These are phyloP conservation scores for Ceratitis capitata DNA, from an alignment of 1,140 invertebrate genomes.

Conservation along the genomic window DNA sequence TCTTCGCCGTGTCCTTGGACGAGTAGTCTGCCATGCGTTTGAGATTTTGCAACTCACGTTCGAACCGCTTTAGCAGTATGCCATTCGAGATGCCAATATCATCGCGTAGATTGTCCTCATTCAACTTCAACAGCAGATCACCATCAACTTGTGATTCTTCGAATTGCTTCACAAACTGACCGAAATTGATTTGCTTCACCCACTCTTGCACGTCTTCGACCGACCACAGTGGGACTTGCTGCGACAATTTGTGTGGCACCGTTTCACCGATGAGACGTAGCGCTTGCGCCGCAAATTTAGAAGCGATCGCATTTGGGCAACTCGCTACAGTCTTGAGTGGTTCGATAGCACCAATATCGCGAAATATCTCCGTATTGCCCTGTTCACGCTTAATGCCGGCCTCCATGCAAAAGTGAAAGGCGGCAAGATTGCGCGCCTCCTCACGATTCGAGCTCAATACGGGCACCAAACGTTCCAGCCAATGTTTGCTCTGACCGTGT, in stretches of 20 bases:
- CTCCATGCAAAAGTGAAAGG: conserved; percentile 99
- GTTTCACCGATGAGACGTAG: conserved; percentile 95
- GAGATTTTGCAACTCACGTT: conserved; percentile 91
- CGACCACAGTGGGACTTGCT: conserved; percentile 98
- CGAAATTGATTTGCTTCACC: conserved; percentile 98
- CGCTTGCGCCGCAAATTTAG: conserved; percentile 96
- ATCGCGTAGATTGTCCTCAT: conserved; percentile 89
- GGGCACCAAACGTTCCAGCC: conserved; percentile 92
- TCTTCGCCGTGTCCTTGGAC: conserved; percentile 88
- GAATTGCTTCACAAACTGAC: conserved; percentile 84
- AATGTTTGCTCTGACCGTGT: conserved; percentile 96
- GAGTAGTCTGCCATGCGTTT: conserved; percentile 98
- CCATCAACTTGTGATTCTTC: conserved; percentile 94
- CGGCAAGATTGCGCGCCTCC: conserved; percentile 95
- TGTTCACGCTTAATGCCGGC: conserved; percentile 97
- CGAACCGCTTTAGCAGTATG: conserved; percentile 91
- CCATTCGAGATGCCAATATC: conserved; percentile 95
- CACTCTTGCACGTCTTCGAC: conserved; percentile 96
- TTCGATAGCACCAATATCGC: conserved; percentile 94
- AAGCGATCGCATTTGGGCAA: conserved; percentile 97
- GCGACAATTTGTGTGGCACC: conserved; percentile 95
- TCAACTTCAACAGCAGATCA: conserved; percentile 94
- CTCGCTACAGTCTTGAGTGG: conserved; percentile 96
- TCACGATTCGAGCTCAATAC: conserved; percentile 95
- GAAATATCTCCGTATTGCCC: conserved; percentile 92